phyloP scores from a whole-genome alignment of 2,113 vertebrate genomes.

The Tor tambroides region DNA sequence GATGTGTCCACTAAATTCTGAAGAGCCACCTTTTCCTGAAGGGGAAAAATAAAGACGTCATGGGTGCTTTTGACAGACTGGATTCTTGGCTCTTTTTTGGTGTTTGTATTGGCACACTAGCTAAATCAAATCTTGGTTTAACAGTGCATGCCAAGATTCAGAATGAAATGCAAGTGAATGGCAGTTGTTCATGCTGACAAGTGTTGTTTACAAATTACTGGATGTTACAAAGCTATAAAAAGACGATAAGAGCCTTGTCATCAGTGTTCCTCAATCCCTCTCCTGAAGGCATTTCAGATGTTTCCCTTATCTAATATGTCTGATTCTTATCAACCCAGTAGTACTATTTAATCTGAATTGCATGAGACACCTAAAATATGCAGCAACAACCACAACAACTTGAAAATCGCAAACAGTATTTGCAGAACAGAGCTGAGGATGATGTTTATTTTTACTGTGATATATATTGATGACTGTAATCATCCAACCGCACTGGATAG shows the following conservation, averaged over 20 bases:
- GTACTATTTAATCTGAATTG: background rate
- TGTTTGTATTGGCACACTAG: background rate
- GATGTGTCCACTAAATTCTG: slow-evolving; percentile 23
- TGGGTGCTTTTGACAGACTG: background rate
- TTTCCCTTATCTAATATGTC: background rate
- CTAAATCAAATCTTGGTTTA: background rate
- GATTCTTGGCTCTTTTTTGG: background rate
- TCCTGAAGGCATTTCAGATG: background rate
- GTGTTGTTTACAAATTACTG: background rate
- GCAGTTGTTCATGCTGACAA: background rate
- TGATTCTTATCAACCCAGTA: background rate
- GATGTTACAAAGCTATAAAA: background rate
- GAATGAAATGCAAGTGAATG: background rate
- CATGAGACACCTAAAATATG: background rate
- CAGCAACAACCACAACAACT: background rate
- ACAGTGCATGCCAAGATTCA: background rate
- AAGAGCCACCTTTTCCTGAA: slow-evolving; percentile 49
- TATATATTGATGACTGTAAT: background rate
- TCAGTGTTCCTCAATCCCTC: background rate
- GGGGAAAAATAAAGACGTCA: background rate
- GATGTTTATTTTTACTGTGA: too few relatives aligned
- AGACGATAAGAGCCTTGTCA: background rate
- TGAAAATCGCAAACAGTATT: background rate
- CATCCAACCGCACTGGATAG: background rate
- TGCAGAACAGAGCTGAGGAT: too few relatives aligned